These are phyloP conservation scores for Harpagifer antarcticus DNA, from an alignment of 2,797 vertebrate genomes.

Conservation along the genomic window DNA sequence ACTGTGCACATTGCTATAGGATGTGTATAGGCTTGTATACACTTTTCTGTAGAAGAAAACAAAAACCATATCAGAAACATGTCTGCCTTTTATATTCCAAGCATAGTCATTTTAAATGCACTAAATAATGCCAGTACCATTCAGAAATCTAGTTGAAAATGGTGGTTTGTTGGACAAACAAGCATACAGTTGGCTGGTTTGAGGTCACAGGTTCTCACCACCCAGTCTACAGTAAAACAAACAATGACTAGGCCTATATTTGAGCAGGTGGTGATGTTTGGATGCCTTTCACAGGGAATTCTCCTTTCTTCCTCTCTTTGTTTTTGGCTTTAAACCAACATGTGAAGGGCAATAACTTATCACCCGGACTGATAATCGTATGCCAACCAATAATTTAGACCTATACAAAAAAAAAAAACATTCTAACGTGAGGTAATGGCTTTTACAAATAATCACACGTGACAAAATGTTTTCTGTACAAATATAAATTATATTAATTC, in stretches of 20 bases:
- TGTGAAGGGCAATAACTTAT: neutral
- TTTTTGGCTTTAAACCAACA: neutral
- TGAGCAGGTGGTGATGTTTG: slow-evolving; percentile 39
- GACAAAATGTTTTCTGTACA: neutral
- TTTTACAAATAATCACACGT: neutral
- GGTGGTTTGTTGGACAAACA: neutral
- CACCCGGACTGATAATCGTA: neutral
- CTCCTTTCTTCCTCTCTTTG: neutral
- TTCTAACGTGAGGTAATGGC: neutral
- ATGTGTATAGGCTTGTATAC: neutral
- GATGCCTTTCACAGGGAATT: neutral
- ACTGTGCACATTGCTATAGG: neutral
- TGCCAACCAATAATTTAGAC: neutral
- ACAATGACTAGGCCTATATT: slow-evolving; percentile 30
- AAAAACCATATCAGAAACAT: neutral
- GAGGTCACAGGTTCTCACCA: neutral
- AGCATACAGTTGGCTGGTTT: slow-evolving; percentile 2
- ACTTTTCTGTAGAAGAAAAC: neutral
- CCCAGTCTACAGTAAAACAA: slow-evolving; percentile 33
- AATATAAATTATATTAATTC: neutral
- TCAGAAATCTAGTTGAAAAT: neutral
- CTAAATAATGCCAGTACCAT: neutral
- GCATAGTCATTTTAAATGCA: neutral
- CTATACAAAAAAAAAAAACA: neutral
- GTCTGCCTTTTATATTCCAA: neutral